phyloP scores from a whole-genome alignment of 2,113 vertebrate genomes.

The Odocoileus hemionus region DNA sequence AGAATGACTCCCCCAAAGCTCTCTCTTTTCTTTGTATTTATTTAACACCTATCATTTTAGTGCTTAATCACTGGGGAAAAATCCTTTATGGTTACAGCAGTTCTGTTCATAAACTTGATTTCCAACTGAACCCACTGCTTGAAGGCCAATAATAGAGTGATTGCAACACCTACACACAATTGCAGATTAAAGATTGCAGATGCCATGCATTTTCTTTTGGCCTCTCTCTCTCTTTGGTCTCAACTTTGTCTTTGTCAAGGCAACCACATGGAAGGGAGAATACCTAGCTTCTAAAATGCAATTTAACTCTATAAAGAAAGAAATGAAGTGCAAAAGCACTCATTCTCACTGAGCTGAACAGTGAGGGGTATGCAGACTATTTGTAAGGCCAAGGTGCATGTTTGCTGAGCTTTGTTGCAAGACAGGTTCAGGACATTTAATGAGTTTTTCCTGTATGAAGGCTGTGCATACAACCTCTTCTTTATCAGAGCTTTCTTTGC shows the following conservation, averaged over 20 bases:
- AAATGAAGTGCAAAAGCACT: not conserved
- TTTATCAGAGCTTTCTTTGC: not conserved
- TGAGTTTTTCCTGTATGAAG: not conserved
- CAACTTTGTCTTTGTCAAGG: conserved; percentile 35
- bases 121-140: conserved; percentile 59
- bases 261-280: not conserved
- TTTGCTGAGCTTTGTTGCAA: not conserved
- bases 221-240: conserved; percentile 31
- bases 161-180: conserved; percentile 58
- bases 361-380: not conserved
- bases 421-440: not conserved
- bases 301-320: conserved; percentile 12
- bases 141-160: conserved; percentile 62
- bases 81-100: conserved; percentile 56
- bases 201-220: conserved; percentile 8
- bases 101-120: conserved; percentile 64
- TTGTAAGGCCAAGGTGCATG: not conserved
- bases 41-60: conserved; percentile 47
- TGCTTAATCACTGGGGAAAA: conserved; percentile 32
- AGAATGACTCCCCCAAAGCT: not conserved
- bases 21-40: conserved; percentile 1
- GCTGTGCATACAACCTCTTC: not conserved
- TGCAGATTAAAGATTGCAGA: conserved; percentile 58
- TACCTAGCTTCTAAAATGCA: not conserved
- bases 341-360: not conserved